A percentile compares a stretch with the other conserved stretches of the same genome.
Evolutionary conservation across 2,888 invertebrate genomes (phyloP).

Genomic region (Phalera bucephala): DNA sequence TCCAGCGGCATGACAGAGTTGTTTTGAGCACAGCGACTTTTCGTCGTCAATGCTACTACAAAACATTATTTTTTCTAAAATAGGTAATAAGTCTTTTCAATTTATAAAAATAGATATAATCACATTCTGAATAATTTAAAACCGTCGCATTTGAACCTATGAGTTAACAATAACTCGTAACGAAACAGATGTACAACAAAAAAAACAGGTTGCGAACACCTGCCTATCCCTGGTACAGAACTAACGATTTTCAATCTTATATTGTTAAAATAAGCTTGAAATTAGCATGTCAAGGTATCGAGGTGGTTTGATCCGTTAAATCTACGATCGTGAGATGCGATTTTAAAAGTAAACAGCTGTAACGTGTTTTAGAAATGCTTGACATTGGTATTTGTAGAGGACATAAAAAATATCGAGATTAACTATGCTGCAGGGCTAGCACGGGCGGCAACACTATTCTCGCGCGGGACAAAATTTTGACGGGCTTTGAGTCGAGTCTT

Average conservation of each 20-base stretch:
- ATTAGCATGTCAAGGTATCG: slow-evolving; percentile 1
- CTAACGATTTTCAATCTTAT: slow-evolving; percentile 6
- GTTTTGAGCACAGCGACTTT: too few relatives aligned
- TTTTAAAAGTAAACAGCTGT: slow-evolving; percentile 4
- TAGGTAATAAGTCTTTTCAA: too few relatives aligned
- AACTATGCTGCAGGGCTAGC: too few relatives aligned
- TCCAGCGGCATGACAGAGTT: too few relatives aligned
- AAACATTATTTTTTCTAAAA: too few relatives aligned
- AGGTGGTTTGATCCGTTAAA: slow-evolving; percentile 14
- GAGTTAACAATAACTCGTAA: slow-evolving; percentile 13
- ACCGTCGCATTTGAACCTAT: too few relatives aligned
- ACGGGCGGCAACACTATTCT: too few relatives aligned
- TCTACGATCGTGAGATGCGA: slow-evolving; percentile 11
- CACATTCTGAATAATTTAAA: too few relatives aligned
- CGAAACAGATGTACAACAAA: slow-evolving; percentile 22
- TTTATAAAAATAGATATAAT: too few relatives aligned
- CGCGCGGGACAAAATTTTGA: too few relatives aligned
- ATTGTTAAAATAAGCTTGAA: slow-evolving; percentile 2
- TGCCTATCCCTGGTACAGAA: slow-evolving; percentile 16
- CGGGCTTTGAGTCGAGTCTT: too few relatives aligned
- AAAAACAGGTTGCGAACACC: slow-evolving; percentile 41
- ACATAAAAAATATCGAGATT: neutral
- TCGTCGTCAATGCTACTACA: too few relatives aligned
- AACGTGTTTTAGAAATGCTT: neutral
- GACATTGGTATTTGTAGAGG: neutral